A percentile compares a stretch with the other conserved stretches of the same genome.
Conservation (phyloP, 2,113 vertebrate species). For the Benitochromis conjunctus region DNA sequence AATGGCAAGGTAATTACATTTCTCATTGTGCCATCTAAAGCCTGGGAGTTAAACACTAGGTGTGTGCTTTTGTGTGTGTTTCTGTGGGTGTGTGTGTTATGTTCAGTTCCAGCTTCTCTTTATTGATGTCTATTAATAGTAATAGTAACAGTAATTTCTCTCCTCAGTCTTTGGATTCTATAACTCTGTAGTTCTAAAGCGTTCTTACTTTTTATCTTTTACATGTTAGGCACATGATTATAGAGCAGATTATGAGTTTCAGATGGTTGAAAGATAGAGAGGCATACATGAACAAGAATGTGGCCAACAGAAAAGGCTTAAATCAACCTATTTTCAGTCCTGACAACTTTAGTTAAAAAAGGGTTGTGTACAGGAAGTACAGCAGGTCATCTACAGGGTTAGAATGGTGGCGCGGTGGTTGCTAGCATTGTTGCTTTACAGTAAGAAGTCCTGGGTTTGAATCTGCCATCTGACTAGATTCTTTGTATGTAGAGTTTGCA, state of each 20-base stretch:
- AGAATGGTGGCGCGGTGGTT: neutral
- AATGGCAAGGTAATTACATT: neutral
- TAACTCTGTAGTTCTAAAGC: neutral
- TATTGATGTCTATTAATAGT: neutral
- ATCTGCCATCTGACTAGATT: neutral
- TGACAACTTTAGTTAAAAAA: neutral
- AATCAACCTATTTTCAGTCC: no score
- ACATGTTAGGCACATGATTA: neutral
- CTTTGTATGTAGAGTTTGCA: neutral
- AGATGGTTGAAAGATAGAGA: neutral
- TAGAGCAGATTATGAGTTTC: neutral
- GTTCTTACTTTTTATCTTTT: neutral
- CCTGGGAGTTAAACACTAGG: neutral
- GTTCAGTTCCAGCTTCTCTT: neutral
- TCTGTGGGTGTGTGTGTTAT: neutral
- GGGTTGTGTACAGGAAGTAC: neutral
- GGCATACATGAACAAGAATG: neutral
- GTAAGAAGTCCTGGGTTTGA: neutral
- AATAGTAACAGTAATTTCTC: neutral
- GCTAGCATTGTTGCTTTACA: neutral
- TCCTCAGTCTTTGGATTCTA: neutral
- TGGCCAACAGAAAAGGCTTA: no score
- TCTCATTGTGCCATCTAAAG: neutral
- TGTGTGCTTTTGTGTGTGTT: no score
- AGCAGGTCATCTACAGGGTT: neutral